These are phyloP conservation scores for Diachasma alloeum DNA, from an alignment of 1,140 invertebrate species.

Conservation along the genomic window DNA sequence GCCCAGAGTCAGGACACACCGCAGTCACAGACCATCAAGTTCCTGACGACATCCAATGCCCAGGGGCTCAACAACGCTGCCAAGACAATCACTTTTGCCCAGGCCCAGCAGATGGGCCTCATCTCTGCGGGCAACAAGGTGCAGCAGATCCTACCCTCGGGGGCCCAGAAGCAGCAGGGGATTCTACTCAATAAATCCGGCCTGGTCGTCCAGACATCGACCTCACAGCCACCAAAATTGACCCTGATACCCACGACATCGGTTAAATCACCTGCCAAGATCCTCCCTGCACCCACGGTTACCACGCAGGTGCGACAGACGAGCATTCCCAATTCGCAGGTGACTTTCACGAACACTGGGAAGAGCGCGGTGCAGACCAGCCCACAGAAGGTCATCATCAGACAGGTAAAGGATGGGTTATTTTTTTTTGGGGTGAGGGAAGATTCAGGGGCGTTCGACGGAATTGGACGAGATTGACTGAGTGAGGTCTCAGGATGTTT, in stretches of 20 bases:
- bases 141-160: constrained; percentile 65
- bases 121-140: constrained; percentile 64
- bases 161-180: constrained; percentile 61
- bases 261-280: constrained; percentile 73
- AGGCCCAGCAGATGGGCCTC: constrained; percentile 75
- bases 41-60: constrained; percentile 50
- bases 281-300: constrained; percentile 71
- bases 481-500: too few relatives aligned
- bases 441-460: too few relatives aligned
- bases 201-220: constrained; percentile 50
- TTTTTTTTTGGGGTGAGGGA: constrained; percentile 8
- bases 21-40: constrained; percentile 54
- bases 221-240: constrained; percentile 56
- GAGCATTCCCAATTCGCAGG: constrained; percentile 50
- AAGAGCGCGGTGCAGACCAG: constrained; percentile 64
- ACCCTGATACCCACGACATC: constrained; percentile 57
- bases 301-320: constrained; percentile 58
- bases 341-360: constrained; percentile 47
- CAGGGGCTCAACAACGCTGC: constrained; percentile 63
- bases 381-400: constrained; percentile 69
- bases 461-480: too few relatives aligned
- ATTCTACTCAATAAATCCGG: constrained; percentile 64
- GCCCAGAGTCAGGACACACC: constrained; percentile 55
- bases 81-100: constrained; percentile 76
- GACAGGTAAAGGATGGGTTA: constrained; percentile 60